Evolutionary conservation across 2,888 invertebrate species (phyloP).

Genomic region (Dynastes tityus): DNA sequence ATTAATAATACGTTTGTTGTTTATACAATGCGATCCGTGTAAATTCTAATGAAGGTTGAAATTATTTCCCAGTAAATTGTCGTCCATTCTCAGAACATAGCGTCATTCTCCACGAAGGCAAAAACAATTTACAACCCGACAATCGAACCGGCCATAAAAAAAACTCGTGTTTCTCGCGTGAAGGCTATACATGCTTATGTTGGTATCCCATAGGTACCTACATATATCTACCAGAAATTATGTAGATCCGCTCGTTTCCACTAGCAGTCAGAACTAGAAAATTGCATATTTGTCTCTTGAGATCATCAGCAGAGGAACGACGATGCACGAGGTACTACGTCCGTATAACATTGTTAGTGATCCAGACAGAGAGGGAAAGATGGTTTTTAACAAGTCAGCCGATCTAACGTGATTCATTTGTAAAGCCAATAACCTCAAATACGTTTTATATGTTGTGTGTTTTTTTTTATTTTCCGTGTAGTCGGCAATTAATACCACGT

Average conservation of each 20-base stretch:
- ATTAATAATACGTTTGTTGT: slow-evolving; percentile 42
- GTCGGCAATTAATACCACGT: slow-evolving; percentile 39
- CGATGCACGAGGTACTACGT: slow-evolving; percentile 10
- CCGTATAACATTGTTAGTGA: background rate
- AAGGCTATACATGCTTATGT: slow-evolving; percentile 26
- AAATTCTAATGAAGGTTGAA: slow-evolving; percentile 46
- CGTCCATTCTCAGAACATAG: slow-evolving; percentile 45
- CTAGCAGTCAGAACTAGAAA: slow-evolving; percentile 31
- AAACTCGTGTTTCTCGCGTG: slow-evolving; percentile 32
- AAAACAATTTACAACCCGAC: slow-evolving; percentile 47
- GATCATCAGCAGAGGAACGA: slow-evolving; percentile 43
- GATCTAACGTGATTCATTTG: slow-evolving; percentile 45
- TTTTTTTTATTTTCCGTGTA: slow-evolving; percentile 36
- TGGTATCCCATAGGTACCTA: background rate
- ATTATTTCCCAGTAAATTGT: slow-evolving; percentile 48
- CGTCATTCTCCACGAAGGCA: slow-evolving; percentile 49
- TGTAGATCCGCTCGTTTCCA: slow-evolving; percentile 38
- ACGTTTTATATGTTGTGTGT: slow-evolving; percentile 23
- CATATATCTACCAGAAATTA: slow-evolving; percentile 6
- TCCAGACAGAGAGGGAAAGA: slow-evolving; percentile 14
- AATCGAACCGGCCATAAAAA: slow-evolving; percentile 18
- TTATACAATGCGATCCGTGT: slow-evolving; percentile 36
- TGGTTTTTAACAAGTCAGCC: slow-evolving; percentile 14
- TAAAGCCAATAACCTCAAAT: slow-evolving; percentile 44
- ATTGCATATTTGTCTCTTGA: slow-evolving; percentile 49